These are phyloP conservation scores for Therioaphis trifolii DNA, from an alignment of 2,888 invertebrate species.

Conservation along the genomic window DNA sequence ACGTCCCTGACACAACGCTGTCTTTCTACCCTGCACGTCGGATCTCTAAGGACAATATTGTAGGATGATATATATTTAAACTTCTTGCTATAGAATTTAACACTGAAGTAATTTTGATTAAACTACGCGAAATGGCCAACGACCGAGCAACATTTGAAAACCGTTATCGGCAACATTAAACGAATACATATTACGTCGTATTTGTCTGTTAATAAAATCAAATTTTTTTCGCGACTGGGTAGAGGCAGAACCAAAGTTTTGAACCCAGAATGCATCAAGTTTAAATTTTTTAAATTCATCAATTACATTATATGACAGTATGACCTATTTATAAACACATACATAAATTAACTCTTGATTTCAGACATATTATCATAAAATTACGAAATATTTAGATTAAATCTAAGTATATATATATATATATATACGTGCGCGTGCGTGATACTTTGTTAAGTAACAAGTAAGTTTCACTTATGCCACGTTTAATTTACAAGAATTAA, in stretches of 20 bases:
- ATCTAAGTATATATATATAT: background rate
- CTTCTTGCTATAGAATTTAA: background rate
- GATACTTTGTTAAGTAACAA: background rate
- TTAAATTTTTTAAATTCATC: too few relatives aligned
- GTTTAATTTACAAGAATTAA: background rate
- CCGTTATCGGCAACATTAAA: background rate
- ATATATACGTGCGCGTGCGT: background rate
- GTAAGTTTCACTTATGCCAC: conserved; percentile 1
- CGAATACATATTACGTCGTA: background rate
- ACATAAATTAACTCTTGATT: too few relatives aligned
- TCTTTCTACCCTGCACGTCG: background rate
- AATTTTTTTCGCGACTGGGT: background rate
- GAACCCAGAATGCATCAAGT: too few relatives aligned
- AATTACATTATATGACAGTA: too few relatives aligned
- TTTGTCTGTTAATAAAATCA: background rate
- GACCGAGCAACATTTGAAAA: background rate
- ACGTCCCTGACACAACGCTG: conserved; percentile 20
- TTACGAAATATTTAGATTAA: background rate
- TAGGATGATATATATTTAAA: background rate
- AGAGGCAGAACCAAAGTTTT: too few relatives aligned
- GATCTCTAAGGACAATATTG: conserved; percentile 32
- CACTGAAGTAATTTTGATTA: conserved; percentile 29
- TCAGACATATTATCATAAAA: background rate
- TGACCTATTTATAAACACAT: too few relatives aligned
- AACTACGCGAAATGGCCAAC: conserved; percentile 19